Evolutionary conservation across 2,888 invertebrate species (phyloP).

Genomic region (Tetragonisca angustula): DNA sequence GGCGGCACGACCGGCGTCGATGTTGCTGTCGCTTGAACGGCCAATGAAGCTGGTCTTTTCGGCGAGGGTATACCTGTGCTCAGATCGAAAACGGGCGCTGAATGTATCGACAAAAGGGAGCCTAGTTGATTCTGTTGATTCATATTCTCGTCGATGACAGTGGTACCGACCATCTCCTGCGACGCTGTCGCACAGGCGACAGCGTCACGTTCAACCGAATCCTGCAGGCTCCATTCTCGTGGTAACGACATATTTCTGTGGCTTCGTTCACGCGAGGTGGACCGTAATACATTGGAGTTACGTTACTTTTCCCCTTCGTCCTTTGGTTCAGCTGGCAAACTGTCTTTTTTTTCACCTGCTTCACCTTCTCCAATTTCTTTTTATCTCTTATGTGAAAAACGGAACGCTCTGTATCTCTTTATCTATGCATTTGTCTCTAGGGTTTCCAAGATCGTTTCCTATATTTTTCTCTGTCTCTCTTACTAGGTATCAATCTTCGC

Average conservation of each 20-base stretch:
- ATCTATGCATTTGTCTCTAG: neutral
- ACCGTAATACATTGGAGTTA: conserved; percentile 83
- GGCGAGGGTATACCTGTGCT: conserved; percentile 75
- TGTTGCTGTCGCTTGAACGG: conserved; percentile 83
- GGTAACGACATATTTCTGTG: conserved; percentile 86
- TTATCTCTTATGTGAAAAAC: neutral
- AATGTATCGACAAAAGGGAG: conserved; percentile 88
- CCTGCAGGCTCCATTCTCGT: conserved; percentile 87
- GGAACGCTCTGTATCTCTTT: neutral
- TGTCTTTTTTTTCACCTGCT: conserved; percentile 18
- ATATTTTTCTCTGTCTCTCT: neutral
- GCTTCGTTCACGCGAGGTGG: conserved; percentile 76
- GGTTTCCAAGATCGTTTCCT: neutral
- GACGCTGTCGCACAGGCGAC: conserved; percentile 73
- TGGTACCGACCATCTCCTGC: conserved; percentile 79
- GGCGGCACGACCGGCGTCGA: conserved; percentile 83
- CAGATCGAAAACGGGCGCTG: conserved; percentile 86
- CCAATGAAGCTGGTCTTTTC: conserved; percentile 84
- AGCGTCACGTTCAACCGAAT: conserved; percentile 81
- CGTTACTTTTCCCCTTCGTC: conserved; percentile 64
- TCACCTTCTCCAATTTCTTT: neutral
- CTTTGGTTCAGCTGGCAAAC: conserved; percentile 34
- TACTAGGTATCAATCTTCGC: neutral
- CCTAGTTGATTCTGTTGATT: conserved; percentile 85
- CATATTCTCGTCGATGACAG: conserved; percentile 81